Conservation (phyloP, 92 coral and sea anemone species). For the Desmophyllum pertusum region DNA sequence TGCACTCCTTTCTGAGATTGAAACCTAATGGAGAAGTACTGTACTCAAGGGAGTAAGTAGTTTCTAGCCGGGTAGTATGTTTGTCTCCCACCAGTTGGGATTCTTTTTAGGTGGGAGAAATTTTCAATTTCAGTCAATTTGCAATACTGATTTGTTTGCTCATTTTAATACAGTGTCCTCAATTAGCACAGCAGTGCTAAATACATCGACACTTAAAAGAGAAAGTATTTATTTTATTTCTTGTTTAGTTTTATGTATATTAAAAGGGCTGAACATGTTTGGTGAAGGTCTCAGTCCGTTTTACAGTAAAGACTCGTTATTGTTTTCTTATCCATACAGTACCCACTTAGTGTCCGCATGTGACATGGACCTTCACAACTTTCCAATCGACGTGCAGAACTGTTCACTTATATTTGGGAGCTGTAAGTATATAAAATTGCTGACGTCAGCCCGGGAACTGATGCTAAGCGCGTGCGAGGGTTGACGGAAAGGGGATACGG, state of each 20-base stretch:
- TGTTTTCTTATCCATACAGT: conserved; percentile 19
- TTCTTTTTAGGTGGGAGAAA: no score
- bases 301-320: not conserved
- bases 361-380: conserved; percentile 79
- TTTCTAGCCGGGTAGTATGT: no score
- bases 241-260: not conserved
- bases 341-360: conserved; percentile 83
- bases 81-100: no score
- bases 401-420: conserved; percentile 76
- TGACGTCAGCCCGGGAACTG: not conserved
- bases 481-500: not conserved
- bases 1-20: conserved; percentile 67
- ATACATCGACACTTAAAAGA: no score
- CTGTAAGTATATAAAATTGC: conserved; percentile 64
- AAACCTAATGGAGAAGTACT: conserved; percentile 57
- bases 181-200: no score
- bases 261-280: no score
- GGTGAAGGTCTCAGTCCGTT: not conserved
- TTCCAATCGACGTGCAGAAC: conserved; percentile 84
- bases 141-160: no score
- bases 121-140: no score
- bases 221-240: no score
- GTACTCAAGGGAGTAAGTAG: conserved; percentile 91
- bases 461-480: not conserved
- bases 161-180: no score